Percentiles rank a stretch among this genome's conserved stretches.
Conservation (phyloP, 2,113 vertebrate species). For the Anser cygnoides region DNA sequence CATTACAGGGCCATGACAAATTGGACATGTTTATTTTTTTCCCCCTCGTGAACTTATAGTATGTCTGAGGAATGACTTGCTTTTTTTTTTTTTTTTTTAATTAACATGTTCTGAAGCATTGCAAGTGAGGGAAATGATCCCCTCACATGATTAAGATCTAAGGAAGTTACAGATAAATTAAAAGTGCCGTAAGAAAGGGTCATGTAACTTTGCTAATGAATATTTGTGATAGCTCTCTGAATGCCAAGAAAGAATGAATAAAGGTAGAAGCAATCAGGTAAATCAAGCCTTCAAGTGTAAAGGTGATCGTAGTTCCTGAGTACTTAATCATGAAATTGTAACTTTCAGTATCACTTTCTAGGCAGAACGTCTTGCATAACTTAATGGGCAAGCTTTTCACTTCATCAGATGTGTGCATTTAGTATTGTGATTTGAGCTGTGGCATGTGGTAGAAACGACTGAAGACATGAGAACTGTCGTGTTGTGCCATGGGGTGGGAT, state of each 20-base stretch:
- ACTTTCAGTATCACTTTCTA: neutral
- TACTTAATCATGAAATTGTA: neutral
- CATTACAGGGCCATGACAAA: rapidly evolving
- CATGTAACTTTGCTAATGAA: neutral
- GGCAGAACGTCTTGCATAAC: neutral
- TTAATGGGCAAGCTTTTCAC: neutral
- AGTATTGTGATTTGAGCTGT: rapidly evolving
- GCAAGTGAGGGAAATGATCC: rapidly evolving
- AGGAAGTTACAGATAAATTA: neutral
- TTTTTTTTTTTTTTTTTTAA: rapidly evolving
- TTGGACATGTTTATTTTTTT: neutral
- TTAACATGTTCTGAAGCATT: neutral
- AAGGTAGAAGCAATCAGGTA: neutral
- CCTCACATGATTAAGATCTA: neutral
- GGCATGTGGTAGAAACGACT: neutral
- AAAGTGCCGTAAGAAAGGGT: neutral
- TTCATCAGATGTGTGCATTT: neutral
- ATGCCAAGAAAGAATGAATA: neutral
- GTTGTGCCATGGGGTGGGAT: rapidly evolving
- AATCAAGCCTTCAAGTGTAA: neutral
- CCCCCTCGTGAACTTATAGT: rapidly evolving
- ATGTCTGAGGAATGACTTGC: rapidly evolving
- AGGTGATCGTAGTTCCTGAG: neutral
- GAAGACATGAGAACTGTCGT: neutral
- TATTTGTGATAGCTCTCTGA: neutral